Base-by-base conservation (phyloP, 2,888 invertebrate genomes). In the Scaptomyza flava region DNA sequence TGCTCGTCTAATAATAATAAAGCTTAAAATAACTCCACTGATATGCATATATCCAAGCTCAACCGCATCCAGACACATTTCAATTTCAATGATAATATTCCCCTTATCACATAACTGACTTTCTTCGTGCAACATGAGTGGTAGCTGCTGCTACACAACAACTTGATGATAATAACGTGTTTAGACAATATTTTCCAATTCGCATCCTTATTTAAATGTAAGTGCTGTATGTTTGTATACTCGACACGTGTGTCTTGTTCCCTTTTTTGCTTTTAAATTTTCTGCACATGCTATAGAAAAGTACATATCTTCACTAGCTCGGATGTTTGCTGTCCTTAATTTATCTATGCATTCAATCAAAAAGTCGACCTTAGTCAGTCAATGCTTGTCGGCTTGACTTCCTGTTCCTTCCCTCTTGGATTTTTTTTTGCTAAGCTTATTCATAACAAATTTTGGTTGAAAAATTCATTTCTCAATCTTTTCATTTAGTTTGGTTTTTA, bases 281-380 rank as follows among this genome's bases (percentile, higher is more conserved):
- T 68, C 73, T 72, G 61, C 72, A 76, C 61, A 76, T 43, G 67
- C 50, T 23, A 23, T 4, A 23, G 23, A 23, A 17, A 17, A 17
- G 17, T 17, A 17, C 1, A 17, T 17, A 17, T 17, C 17, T 17
- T 17, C 17, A 17, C 17, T 17, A 57, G 43, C 47, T 47, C 66
- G 68, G 41, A 58, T 60, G 63, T 34, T 51, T 63, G 57, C 75
- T 81, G 72, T 87, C 76, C 85, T 61, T 72, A 75, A 68, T 63
- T 87, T 87, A 87, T 87, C 86, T 75, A 67, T 73, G 68, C 73
- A 64, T 79, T 81, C 81, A 81, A 81, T 84, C 82, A 81, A 67
- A 65, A 65, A 81, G 74, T 73, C 85, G 71, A 81, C 85, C 78
- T 71, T 61, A 66, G 69, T 74, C 85, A 68, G 56, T 57, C 65